Percentiles rank a stretch among this genome's conserved stretches.
phyloP scores from a whole-genome alignment of 2,113 vertebrate genomes.

The Trogon surrucura region DNA sequence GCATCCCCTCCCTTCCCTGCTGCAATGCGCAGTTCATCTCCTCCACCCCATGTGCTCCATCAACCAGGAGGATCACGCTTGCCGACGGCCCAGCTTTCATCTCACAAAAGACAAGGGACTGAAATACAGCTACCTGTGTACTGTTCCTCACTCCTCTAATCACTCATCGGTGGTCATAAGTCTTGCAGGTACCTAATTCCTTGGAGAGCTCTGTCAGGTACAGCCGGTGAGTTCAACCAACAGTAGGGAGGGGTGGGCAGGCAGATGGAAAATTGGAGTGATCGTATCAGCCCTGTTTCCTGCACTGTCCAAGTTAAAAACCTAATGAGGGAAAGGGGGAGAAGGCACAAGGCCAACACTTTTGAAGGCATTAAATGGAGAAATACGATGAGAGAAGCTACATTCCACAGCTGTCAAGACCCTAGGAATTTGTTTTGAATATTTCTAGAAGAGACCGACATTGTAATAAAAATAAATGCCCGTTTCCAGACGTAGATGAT shows the following conservation, averaged over 20 bases:
- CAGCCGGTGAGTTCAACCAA: background rate
- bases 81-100: background rate
- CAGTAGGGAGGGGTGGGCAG: background rate
- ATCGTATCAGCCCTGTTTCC: background rate
- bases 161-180: background rate
- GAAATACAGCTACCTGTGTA: background rate
- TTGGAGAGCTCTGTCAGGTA: background rate
- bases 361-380: background rate
- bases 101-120: background rate
- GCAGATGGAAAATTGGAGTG: background rate
- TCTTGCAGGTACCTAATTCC: background rate
- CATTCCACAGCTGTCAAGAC: constrained; percentile 20
- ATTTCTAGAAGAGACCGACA: constrained; percentile 24
- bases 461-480: constrained; percentile 34
- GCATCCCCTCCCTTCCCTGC: background rate
- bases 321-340: background rate
- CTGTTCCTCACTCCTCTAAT: background rate
- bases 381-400: background rate
- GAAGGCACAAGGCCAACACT: background rate
- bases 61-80: background rate
- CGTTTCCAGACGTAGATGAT: background rate
- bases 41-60: background rate
- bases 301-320: background rate
- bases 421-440: constrained; percentile 17
- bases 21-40: background rate